Conservation (phyloP, 2,113 vertebrate species). For the Lethenteron camtschaticum region DNA sequence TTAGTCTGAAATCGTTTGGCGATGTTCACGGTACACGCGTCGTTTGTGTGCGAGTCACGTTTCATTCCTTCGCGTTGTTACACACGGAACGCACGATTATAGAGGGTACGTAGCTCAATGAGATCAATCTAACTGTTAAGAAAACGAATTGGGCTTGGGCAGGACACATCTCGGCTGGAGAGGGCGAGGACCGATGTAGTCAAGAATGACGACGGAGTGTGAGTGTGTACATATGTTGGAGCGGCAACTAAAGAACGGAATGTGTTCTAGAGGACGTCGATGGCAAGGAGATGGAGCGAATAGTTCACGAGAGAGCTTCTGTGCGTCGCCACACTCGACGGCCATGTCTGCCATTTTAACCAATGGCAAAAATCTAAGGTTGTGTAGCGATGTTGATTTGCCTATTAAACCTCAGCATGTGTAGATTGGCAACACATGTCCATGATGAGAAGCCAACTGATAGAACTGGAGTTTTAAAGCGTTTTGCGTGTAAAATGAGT, state of each 20-base stretch:
- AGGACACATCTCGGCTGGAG: too few species aligned
- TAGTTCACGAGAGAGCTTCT: neutral
- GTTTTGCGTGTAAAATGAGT: slow-evolving; percentile 9
- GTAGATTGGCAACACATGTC: slow-evolving; percentile 10
- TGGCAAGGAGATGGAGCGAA: too few species aligned
- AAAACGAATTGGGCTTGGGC: too few species aligned
- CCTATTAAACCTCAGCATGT: slow-evolving; percentile 20
- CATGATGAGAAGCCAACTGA: slow-evolving; percentile 9
- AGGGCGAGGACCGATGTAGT: too few species aligned
- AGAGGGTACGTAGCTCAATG: neutral
- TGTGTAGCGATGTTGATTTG: slow-evolving; percentile 14
- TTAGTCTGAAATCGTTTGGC: neutral
- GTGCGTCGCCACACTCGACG: slow-evolving; percentile 15
- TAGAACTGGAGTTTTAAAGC: too few species aligned
- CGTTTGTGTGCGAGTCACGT: neutral
- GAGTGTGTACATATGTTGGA: too few species aligned
- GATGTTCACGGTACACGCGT: neutral
- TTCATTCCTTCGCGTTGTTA: neutral
- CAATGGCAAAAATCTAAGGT: slow-evolving; percentile 10
- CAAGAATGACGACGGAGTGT: too few species aligned
- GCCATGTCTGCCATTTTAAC: slow-evolving; percentile 19
- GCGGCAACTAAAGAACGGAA: too few species aligned
- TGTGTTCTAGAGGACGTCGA: too few species aligned
- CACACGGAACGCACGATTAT: neutral
- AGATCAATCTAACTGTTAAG: too few species aligned